These are phyloP conservation scores for Platorchestia sp. DNA, from an alignment of 1,140 invertebrate species.

Conservation along the genomic window DNA sequence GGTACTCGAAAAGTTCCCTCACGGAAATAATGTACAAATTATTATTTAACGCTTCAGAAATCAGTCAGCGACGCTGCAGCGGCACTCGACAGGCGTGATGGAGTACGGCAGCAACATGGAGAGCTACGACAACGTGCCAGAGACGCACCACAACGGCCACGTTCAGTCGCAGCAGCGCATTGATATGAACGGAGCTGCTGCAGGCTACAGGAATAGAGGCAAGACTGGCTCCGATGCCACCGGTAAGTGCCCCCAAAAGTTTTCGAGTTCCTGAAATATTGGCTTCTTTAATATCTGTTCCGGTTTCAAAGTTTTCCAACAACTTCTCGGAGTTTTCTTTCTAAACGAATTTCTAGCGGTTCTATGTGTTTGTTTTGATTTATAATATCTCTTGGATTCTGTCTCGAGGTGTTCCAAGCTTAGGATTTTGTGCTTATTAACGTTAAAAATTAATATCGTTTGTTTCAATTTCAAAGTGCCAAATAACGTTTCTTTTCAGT, in stretches of 20 bases:
- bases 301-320: neutral
- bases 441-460: neutral
- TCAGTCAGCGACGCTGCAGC: slow-evolving; percentile 75
- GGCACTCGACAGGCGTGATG: slow-evolving; percentile 86
- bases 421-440: neutral
- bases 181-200: slow-evolving; percentile 72
- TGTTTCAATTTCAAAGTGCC: neutral
- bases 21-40: too few species aligned
- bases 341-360: neutral
- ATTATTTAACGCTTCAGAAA: slow-evolving; percentile 16
- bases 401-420: neutral
- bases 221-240: slow-evolving; percentile 67
- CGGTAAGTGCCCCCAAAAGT: neutral
- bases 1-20: too few species aligned
- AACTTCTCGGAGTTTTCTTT: neutral
- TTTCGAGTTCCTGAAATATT: neutral
- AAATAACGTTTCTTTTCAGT: neutral
- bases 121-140: slow-evolving; percentile 69
- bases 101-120: slow-evolving; percentile 86
- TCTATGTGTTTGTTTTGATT: neutral
- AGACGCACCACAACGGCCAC: slow-evolving; percentile 60
- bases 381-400: neutral
- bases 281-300: neutral
- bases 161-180: neutral
- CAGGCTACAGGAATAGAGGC: slow-evolving; percentile 66